A percentile compares a stretch with the other conserved stretches of the same genome.
Evolutionary conservation across 2,888 invertebrate genomes (phyloP).

Genomic region (Nymphalis polychloros): DNA sequence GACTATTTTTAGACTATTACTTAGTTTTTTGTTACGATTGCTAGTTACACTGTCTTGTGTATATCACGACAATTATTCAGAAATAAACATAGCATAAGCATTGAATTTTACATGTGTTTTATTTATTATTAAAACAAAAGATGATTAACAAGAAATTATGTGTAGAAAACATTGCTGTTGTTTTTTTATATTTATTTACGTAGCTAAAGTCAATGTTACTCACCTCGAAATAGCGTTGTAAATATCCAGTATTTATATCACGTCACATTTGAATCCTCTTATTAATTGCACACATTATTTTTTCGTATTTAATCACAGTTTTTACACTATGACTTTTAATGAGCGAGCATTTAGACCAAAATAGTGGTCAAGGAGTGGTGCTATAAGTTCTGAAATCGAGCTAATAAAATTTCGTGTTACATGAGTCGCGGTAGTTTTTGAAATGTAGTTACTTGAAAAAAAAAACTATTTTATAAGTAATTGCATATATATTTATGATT

Average conservation of each 20-base stretch:
- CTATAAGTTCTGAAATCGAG: conserved; percentile 23
- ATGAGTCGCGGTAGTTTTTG: background rate
- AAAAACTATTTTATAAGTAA: background rate
- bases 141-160: background rate
- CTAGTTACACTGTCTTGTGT: background rate
- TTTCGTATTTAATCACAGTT: conserved; percentile 23
- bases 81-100: background rate
- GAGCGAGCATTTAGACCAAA: conserved; percentile 40
- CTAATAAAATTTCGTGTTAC: conserved; percentile 21
- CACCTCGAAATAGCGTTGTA: conserved; percentile 17
- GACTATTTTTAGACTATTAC: conserved; percentile 6
- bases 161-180: conserved; percentile 12
- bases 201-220: conserved; percentile 12
- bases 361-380: conserved; percentile 51
- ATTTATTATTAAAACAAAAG: conserved; percentile 2
- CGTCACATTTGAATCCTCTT: conserved; percentile 25
- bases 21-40: conserved; percentile 2
- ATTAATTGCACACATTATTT: conserved; percentile 26
- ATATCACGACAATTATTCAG: background rate
- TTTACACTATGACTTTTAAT: conserved; percentile 23
- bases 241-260: conserved; percentile 9
- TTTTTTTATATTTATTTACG: conserved; percentile 25
- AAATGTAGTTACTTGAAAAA: background rate
- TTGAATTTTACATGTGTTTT: background rate
- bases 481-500: background rate